Evolutionary conservation across 2,113 vertebrate species (phyloP).

Genomic region (Corydoras sp.): DNA sequence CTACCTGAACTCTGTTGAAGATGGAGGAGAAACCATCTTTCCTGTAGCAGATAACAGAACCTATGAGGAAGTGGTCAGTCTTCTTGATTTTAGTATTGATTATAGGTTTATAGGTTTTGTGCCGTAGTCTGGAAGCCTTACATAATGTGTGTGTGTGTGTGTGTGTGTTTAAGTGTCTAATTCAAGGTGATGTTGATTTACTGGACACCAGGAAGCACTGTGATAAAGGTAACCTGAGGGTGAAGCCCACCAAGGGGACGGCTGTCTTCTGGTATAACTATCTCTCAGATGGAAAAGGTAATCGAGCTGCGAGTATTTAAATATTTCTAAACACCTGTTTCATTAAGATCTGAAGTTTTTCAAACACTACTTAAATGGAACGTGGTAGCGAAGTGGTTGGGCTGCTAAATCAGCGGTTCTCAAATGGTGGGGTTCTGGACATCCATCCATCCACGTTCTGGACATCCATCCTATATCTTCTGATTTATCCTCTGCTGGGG

Average conservation of each 20-base stretch:
- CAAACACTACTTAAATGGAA: too few relatives aligned
- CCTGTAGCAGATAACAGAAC: conserved; percentile 98
- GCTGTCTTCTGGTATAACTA: conserved; percentile 99
- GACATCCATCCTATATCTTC: too few relatives aligned
- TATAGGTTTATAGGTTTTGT: conserved; percentile 15
- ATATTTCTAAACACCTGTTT: too few relatives aligned
- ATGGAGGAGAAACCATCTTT: conserved; percentile 94
- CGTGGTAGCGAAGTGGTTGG: too few relatives aligned
- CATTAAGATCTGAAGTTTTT: too few relatives aligned
- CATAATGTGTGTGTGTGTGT: not conserved
- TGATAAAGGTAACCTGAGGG: conserved; percentile 88
- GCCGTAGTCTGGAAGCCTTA: not conserved
- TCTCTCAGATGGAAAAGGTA: conserved; percentile 93
- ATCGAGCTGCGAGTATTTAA: not conserved
- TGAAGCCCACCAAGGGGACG: conserved; percentile 88
- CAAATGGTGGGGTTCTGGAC: too few relatives aligned
- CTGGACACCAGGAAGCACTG: conserved; percentile 94
- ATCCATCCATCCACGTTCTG: too few relatives aligned
- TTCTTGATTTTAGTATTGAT: conserved; percentile 12
- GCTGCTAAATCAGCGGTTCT: too few relatives aligned
- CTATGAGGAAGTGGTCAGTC: conserved; percentile 88
- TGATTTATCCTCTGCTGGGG: too few relatives aligned
- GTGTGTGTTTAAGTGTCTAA: conserved; percentile 75
- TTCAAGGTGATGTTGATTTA: conserved; percentile 89
- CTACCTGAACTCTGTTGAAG: conserved; percentile 97